phyloP scores from a whole-genome alignment of 2,113 vertebrate genomes.

The Antigone vipio region DNA sequence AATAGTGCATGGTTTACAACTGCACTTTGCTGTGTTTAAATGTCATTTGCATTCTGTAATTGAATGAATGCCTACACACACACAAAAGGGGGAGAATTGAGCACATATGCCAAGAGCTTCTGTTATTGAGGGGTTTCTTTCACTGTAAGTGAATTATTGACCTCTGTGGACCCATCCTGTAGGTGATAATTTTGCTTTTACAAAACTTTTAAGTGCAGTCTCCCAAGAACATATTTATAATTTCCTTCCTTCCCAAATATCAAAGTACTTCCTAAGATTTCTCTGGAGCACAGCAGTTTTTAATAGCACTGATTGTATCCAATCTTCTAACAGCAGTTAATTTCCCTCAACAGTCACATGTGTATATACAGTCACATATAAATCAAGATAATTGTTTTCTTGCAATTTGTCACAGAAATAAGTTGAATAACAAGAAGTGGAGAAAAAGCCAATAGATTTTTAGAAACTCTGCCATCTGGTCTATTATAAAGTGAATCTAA shows the following conservation, averaged over 20 bases:
- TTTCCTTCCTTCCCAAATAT: not conserved
- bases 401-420: not conserved
- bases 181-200: not conserved
- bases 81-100: not conserved
- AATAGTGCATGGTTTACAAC: not conserved
- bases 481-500: not conserved
- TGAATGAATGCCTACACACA: not conserved
- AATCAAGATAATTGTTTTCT: conserved; percentile 8
- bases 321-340: not conserved
- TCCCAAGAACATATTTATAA: not conserved
- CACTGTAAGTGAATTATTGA: not conserved
- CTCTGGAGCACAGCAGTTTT: not conserved
- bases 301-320: not conserved
- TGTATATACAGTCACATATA: not conserved
- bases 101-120: not conserved
- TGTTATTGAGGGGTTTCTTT: rapidly evolving
- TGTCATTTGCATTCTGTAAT: not conserved
- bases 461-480: not conserved
- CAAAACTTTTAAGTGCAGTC: not conserved
- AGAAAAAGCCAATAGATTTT: not conserved
- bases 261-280: not conserved
- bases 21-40: not conserved
- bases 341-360: not conserved
- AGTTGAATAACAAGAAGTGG: not conserved
- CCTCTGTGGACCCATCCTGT: not conserved